phyloP scores from a whole-genome alignment of 2,113 vertebrate genomes.

The Pelecanoides urinatrix region DNA sequence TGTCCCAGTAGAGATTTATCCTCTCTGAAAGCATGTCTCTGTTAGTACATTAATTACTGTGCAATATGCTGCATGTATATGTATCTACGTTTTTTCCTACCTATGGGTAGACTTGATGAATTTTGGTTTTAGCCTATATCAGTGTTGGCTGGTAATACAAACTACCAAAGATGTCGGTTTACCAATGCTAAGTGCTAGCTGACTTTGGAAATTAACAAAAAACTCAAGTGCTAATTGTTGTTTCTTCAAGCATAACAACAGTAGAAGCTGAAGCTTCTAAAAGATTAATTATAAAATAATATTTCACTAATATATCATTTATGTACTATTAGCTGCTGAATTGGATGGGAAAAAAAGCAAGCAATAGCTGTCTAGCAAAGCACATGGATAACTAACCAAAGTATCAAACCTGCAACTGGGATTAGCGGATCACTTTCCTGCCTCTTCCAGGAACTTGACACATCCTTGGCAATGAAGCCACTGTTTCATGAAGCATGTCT shows the following conservation, averaged over 20 bases:
- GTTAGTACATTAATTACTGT: constrained; percentile 23
- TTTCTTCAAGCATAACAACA: neutral
- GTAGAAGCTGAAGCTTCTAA: neutral
- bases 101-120: neutral
- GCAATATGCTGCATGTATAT: neutral
- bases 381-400: neutral
- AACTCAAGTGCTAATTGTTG: neutral
- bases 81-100: neutral
- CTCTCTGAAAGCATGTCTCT: constrained; percentile 17
- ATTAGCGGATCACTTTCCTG: neutral
- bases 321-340: neutral
- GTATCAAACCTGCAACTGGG: neutral
- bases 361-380: neutral
- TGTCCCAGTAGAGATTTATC: neutral
- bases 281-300: neutral
- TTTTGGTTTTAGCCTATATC: neutral
- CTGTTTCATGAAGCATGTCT: neutral
- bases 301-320: neutral
- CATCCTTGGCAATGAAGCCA: neutral
- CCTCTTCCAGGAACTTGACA: neutral
- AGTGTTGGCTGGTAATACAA: neutral
- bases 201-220: neutral
- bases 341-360: neutral
- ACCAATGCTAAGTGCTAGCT: neutral
- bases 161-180: neutral